Evolutionary conservation across 1,140 invertebrate species (phyloP), one percentile per base, ranked within the genome.

Genomic region (Drosophila kohkoa): DNA sequence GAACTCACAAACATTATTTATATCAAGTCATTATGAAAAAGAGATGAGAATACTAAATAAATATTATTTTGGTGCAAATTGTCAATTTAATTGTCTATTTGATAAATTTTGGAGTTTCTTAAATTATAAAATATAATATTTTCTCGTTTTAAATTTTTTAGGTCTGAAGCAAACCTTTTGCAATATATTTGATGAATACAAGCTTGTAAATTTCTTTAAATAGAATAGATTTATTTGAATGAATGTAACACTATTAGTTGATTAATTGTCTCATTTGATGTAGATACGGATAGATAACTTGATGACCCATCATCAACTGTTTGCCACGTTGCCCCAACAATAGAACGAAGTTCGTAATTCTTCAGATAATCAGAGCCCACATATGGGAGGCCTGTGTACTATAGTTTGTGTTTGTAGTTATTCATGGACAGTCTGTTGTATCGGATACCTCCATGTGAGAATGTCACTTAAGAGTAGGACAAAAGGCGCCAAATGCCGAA

Each of bases 401-500:
- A 38, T 38, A 13, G 2, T 10, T 10, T 38, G 35, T 38, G 7
- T 2, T 41, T n/a, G 16, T 38, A 1, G 35, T 10, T 38, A 10
- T 10, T 10, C 20, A 25, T 25, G 20, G 20, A 32, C 32, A 32
- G 32, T 25, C 13, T 32, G 48, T 20, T 10, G 32, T 52, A 58
- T 66, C 30, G 49, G 76, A 43, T 48, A 77, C 64, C 57, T 67
- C 70, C 67, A 46, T 32, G 7, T 60, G 16, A 8, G 6, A 8
- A 5, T 20, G 13, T 30, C 69, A 77, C 70, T 81, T 81, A 81
- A 81, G 67, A 48, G 69, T 67, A 49, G 63, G 70, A 83, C 80
- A 88, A 77, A 72, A 81, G 73, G 72, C 80, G 79, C 76, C 69
- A 75, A 71, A 69, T 75, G 62, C 63, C 78, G 63, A 81, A 85